Base-by-base conservation (phyloP, 2,797 vertebrate genomes). In the Trichosurus vulpecula region DNA sequence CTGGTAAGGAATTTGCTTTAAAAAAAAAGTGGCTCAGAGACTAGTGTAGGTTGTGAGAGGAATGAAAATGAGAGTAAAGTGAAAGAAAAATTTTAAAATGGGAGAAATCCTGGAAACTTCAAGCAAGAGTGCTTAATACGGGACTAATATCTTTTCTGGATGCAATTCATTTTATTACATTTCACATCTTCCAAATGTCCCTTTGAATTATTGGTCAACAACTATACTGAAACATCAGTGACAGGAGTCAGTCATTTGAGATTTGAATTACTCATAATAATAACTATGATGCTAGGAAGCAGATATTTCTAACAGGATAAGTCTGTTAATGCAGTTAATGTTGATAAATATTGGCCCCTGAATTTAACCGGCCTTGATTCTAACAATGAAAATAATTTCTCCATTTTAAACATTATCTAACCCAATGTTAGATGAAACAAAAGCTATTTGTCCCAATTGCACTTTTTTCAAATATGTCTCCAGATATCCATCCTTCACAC, bases 331-430 rank as follows among this genome's bases (percentile, higher is more conserved):
- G 93, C n/a, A 47, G n/a, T 95, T 97, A 97, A 94, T 0, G 2
- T 94, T 97, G 94, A 98, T 90, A 97, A 97, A 98, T 35, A 96
- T 0, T 89, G 35, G 51, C 35, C 87, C 96, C 97, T 98, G 97
- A 91, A 47, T 93, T 96, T 61, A 97, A 94, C 94, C 97, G 94
- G 41, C 97, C 95, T 95, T 94, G 89, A 94, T 16, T 93, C 96
- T 96, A 97, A 97, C 94, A 97, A 96, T 29, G 47, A 90, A 98
- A 90, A 94, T 0, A 98, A 95, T 94, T 95, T 97, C 98, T 97
- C 96, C 92, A 97, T 94, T 98, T 87, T 87, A 87, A 87, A 87
- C n/a, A 96, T 94, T 95, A 74, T 96, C 92, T 35, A 98, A 96
- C 25, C 6, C 56, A 96, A 74, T 90, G 35, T 4, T 61, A 55